These are phyloP conservation scores for Echiichthys vipera DNA, from an alignment of 2,797 vertebrate species.

Conservation along the genomic window DNA sequence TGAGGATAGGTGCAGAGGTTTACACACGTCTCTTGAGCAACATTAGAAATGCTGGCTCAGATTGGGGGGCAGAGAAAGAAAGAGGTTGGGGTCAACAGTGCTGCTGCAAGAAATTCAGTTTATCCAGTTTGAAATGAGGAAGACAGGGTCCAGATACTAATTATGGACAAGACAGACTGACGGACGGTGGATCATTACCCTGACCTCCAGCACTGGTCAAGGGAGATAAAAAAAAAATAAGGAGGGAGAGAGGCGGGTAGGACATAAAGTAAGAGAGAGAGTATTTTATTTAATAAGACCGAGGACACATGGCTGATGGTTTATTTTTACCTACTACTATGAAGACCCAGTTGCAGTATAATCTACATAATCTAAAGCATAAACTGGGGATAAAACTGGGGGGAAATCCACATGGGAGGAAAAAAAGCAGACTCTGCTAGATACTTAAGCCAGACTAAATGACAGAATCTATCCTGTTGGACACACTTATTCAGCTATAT, in stretches of 20 bases:
- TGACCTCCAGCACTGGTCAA: slow-evolving; percentile 30
- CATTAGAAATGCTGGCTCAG: slow-evolving; percentile 44
- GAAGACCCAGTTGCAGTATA: background rate
- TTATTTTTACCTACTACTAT: background rate
- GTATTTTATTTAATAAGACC: slow-evolving; percentile 10
- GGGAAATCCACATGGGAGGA: background rate
- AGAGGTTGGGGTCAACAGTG: slow-evolving; percentile 11
- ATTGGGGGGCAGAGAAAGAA: slow-evolving; percentile 13
- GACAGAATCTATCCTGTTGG: slow-evolving; percentile 11
- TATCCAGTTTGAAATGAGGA: slow-evolving; percentile 33
- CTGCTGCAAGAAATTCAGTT: slow-evolving; percentile 42
- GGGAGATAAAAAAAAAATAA: slow-evolving; percentile 27
- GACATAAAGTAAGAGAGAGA: slow-evolving; percentile 6
- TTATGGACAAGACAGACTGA: slow-evolving; percentile 34
- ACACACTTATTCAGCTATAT: slow-evolving; percentile 21
- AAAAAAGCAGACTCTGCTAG: background rate
- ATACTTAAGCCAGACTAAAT: background rate
- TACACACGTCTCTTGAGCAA: slow-evolving; percentile 18
- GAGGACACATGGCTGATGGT: background rate
- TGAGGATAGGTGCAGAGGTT: slow-evolving; percentile 3
- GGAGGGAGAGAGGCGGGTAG: background rate
- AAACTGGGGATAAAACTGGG: background rate
- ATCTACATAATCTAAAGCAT: too few species aligned
- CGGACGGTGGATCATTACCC: slow-evolving; percentile 18
- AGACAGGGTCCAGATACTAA: slow-evolving; percentile 34